Evolutionary conservation across 2,113 vertebrate species (phyloP), one percentile per base, ranked within the genome.

Genomic region (Dolichotis patagonum): DNA sequence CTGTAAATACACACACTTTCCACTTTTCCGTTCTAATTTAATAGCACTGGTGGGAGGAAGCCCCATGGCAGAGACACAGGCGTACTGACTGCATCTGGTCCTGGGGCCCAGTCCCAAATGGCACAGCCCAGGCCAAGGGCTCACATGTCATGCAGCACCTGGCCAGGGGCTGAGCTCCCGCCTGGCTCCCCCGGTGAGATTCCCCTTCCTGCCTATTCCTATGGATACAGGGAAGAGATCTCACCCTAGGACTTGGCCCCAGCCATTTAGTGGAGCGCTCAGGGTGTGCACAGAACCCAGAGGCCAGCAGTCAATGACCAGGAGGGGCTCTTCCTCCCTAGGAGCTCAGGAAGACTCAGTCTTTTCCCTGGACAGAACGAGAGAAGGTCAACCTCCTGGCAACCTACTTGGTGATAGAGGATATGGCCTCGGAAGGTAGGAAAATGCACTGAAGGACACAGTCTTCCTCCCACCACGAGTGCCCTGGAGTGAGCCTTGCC

Each of bases 81-180:
- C n/a, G 17, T 52, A 9, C 10, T 32, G 6, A 43, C 38, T 20
- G 14, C 16, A 46, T 7, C 32, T 56, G 12, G 20, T 60, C 28
- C 41, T 87, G 28, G 22, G 19, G 22, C 43, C 78, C 46, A 43
- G 4, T 67, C 52, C 28, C 32, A 14, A 13, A 56, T n/a, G 43
- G 73, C 19, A 56, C 52, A n/a, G 52, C 71, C 43, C 3, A 3
- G 43, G 75, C 26, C 28, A 46, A 30, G 26, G 73, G 73, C 26
- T 30, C 73, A 13, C 30, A 16, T 3, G 9, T 86, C 71, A 67
- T 60, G 3, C 17, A 43, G 63, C 58, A 32, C 32, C 63, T 12
- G 3, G 46, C 28, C n/a, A 28, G 3, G 41, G n/a, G 3, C 10
- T 35, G 0, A 3, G 12, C 7, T n/a, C 32, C 30, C 22, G 49